Conservation (phyloP, 2,888 invertebrate genomes). For the Agriopis marginaria region DNA sequence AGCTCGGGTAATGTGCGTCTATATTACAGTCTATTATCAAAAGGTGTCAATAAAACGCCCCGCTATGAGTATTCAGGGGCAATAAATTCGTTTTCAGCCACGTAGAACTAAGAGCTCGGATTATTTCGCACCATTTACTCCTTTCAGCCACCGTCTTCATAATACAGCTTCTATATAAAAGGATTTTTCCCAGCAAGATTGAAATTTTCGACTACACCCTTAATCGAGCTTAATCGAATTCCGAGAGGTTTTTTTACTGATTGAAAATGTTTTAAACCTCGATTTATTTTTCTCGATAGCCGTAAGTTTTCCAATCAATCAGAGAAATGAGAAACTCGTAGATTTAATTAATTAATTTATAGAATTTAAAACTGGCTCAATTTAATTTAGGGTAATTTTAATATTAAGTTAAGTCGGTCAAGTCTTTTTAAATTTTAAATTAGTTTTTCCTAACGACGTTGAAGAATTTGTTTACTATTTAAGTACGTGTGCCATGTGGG, state of each 20-base stretch:
- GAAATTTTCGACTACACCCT: slow-evolving; percentile 73
- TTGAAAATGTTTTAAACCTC: slow-evolving; percentile 42
- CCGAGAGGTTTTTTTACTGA: slow-evolving; percentile 54
- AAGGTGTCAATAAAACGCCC: slow-evolving; percentile 77
- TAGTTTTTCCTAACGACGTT: too few species aligned
- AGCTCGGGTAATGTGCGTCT: slow-evolving; percentile 17
- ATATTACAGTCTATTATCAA: slow-evolving; percentile 51
- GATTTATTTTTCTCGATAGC: slow-evolving; percentile 35
- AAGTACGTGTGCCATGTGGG: too few species aligned
- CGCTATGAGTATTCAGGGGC: slow-evolving; percentile 72
- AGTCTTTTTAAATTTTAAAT: background rate
- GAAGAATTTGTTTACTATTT: too few species aligned
- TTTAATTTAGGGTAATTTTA: slow-evolving; percentile 5
- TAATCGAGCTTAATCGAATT: slow-evolving; percentile 69
- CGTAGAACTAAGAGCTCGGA: slow-evolving; percentile 83
- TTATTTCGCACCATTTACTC: slow-evolving; percentile 85
- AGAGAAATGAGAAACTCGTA: slow-evolving; percentile 30
- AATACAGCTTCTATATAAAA: slow-evolving; percentile 75
- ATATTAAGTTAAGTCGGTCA: background rate
- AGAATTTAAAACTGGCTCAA: slow-evolving; percentile 15
- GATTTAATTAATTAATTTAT: slow-evolving; percentile 30
- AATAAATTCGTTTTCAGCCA: slow-evolving; percentile 83
- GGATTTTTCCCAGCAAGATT: slow-evolving; percentile 73
- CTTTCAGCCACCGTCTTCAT: slow-evolving; percentile 81
- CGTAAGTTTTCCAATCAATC: slow-evolving; percentile 37